phyloP scores from a whole-genome alignment of 2,113 vertebrate genomes.

The Oxygymnocypris stewartii region DNA sequence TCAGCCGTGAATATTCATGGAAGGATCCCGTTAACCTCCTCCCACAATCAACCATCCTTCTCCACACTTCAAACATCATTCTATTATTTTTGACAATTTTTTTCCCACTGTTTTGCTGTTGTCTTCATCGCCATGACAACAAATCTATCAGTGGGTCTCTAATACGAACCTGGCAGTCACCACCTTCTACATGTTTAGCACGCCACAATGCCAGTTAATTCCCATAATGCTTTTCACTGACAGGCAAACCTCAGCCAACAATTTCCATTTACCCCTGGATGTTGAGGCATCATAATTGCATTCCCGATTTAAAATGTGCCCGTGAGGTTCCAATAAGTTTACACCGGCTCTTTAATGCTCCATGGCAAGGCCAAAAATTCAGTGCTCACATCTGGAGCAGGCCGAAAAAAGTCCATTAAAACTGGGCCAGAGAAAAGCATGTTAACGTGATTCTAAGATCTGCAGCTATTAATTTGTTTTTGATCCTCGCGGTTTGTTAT shows the following conservation, averaged over 20 bases:
- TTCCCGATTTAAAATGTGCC: slow-evolving; percentile 48
- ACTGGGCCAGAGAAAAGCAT: slow-evolving; percentile 17
- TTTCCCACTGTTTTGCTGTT: slow-evolving; percentile 38
- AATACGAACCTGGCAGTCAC: slow-evolving; percentile 55
- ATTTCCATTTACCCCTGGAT: slow-evolving; percentile 40
- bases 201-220: slow-evolving; percentile 51
- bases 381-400: slow-evolving; percentile 46
- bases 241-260: slow-evolving; percentile 50
- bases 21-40: slow-evolving; percentile 63
- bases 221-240: slow-evolving; percentile 61
- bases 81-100: slow-evolving; percentile 33
- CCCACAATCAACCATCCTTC: slow-evolving; percentile 53
- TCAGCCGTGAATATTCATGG: slow-evolving; percentile 66
- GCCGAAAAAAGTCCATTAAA: slow-evolving; percentile 37
- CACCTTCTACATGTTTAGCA: slow-evolving; percentile 61
- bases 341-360: slow-evolving; percentile 34
- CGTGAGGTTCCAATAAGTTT: slow-evolving; percentile 59
- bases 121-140: slow-evolving; percentile 53
- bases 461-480: slow-evolving; percentile 8
- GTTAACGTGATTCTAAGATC: not conserved
- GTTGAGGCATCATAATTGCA: slow-evolving; percentile 56
- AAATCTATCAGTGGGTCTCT: slow-evolving; percentile 39
- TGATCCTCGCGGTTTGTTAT: slow-evolving; percentile 2
- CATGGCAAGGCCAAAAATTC: not conserved
- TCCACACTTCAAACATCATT: slow-evolving; percentile 42